These are phyloP conservation scores for Macheiramphus alcinus DNA, from an alignment of 2,113 vertebrate species.

Conservation along the genomic window DNA sequence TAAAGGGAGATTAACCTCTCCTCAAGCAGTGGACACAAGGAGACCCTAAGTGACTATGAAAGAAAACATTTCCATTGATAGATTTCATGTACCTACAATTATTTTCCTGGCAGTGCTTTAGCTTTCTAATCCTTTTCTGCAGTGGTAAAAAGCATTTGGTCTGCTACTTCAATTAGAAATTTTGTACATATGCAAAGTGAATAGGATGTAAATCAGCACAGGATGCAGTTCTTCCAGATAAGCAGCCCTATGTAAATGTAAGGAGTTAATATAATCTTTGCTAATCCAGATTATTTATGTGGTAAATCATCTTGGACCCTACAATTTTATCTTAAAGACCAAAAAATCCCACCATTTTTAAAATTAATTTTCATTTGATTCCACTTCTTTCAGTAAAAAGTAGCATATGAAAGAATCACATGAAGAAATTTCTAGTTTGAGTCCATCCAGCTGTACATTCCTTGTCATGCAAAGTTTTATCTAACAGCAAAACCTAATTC, in stretches of 20 bases:
- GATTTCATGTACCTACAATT: not conserved
- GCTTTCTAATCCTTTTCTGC: not conserved
- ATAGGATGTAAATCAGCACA: not conserved
- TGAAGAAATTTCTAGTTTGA: not conserved
- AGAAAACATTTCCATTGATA: not conserved
- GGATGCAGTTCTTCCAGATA: not conserved
- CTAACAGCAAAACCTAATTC: not conserved
- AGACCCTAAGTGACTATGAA: not conserved
- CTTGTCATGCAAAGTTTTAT: constrained; percentile 2
- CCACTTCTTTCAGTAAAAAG: not conserved
- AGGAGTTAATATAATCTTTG: not conserved
- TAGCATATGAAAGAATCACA: not conserved
- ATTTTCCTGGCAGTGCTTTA: not conserved
- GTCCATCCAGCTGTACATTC: not conserved
- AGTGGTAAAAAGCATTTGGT: not conserved
- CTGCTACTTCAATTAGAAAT: not conserved
- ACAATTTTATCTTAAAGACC: not conserved
- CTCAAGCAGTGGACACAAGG: not conserved
- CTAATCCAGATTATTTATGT: not conserved
- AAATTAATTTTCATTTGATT: not conserved
- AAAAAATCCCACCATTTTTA: not conserved
- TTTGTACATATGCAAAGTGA: not conserved
- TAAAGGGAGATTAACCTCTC: not conserved
- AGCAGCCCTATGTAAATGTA: not conserved
- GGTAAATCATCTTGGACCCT: not conserved